Evolutionary conservation across 2,888 invertebrate genomes (phyloP).

Genomic region (Diplazon laetatorius): DNA sequence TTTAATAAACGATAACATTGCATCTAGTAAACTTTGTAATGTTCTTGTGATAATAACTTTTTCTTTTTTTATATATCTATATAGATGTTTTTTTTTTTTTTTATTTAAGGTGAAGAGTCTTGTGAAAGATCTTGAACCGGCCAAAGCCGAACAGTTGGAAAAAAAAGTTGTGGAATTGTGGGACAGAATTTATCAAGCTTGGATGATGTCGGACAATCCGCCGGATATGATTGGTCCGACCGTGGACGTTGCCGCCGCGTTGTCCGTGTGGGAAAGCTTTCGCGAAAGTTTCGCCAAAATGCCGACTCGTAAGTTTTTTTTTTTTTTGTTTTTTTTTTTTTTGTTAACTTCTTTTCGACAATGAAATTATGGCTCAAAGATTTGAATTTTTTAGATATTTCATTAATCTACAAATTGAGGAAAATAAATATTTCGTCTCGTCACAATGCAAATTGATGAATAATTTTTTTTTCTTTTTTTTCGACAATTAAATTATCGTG

Average conservation of each 20-base stretch:
- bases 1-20: too few relatives aligned
- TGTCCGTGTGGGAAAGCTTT: conserved; percentile 88
- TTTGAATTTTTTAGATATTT: conserved; percentile 33
- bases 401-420: too few relatives aligned
- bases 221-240: conserved; percentile 87
- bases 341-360: too few relatives aligned
- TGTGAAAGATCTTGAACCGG: conserved; percentile 90
- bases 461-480: too few relatives aligned
- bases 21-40: too few relatives aligned
- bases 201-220: conserved; percentile 89
- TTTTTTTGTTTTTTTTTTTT: too few relatives aligned
- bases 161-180: conserved; percentile 95
- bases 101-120: conserved; percentile 91
- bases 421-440: too few relatives aligned
- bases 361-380: too few relatives aligned
- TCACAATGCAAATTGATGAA: too few relatives aligned
- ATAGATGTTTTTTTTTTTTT: too few relatives aligned
- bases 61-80: too few relatives aligned
- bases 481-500: too few relatives aligned
- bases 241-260: conserved; percentile 89
- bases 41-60: conserved; percentile 4
- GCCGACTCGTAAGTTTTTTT: conserved; percentile 85
- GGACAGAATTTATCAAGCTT: conserved; percentile 96
- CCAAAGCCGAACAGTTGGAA: conserved; percentile 92
- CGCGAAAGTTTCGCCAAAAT: conserved; percentile 89